phyloP scores from a whole-genome alignment of 2,888 invertebrate species.

The Drosophila kuntzei region DNA sequence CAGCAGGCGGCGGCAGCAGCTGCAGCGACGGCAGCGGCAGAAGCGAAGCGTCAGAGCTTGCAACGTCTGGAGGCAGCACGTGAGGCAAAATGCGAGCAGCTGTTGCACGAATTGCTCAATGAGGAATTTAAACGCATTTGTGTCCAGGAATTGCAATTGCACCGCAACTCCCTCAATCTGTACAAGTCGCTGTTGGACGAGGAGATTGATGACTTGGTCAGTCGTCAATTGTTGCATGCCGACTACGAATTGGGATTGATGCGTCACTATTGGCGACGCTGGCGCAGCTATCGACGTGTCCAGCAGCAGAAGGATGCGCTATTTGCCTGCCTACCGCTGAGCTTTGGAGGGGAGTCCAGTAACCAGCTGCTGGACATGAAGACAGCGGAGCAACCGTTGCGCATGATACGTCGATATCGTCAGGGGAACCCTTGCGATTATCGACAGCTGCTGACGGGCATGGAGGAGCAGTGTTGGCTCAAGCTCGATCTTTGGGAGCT shows the following conservation, averaged over 20 bases:
- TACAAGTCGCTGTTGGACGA: slow-evolving; percentile 31
- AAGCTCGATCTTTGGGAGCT: slow-evolving; percentile 78
- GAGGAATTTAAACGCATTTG: slow-evolving; percentile 28
- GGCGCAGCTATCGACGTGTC: slow-evolving; percentile 85
- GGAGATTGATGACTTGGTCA: slow-evolving; percentile 2
- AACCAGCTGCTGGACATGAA: slow-evolving; percentile 63
- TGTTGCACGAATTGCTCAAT: slow-evolving; percentile 13
- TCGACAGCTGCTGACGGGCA: slow-evolving; percentile 61
- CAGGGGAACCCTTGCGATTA: slow-evolving; percentile 83
- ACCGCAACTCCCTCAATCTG: neutral
- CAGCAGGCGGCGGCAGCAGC: neutral
- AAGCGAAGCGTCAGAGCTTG: slow-evolving; percentile 1
- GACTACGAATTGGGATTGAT: slow-evolving; percentile 81
- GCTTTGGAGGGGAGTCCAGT: slow-evolving; percentile 85
- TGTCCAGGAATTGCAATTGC: slow-evolving; percentile 10
- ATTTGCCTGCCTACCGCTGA: slow-evolving; percentile 87
- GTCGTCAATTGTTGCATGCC: slow-evolving; percentile 26
- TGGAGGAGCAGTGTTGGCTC: slow-evolving; percentile 48
- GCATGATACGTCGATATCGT: slow-evolving; percentile 86
- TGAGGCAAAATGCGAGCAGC: neutral
- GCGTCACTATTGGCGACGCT: slow-evolving; percentile 85
- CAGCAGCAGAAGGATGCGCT: slow-evolving; percentile 86
- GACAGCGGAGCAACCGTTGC: slow-evolving; percentile 79
- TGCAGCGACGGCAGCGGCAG: slow-evolving; percentile 1
- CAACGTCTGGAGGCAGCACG: neutral